Evolutionary conservation across 2,888 invertebrate species (phyloP), one percentile per base, ranked within the genome.

Genomic region (Drosophila mayaguana): DNA sequence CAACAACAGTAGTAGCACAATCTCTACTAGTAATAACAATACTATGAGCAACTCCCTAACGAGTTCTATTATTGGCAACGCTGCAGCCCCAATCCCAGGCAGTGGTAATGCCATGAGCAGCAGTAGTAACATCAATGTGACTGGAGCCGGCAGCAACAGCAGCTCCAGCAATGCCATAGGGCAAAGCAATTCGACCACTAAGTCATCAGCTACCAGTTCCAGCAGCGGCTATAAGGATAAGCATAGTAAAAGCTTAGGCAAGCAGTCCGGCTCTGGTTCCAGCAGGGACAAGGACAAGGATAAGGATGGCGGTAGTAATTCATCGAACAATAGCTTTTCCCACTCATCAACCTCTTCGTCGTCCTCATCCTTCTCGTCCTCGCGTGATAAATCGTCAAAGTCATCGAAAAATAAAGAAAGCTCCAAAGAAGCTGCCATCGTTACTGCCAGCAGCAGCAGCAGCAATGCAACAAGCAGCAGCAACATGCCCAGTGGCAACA

Each of bases 201-300:
- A 75, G 54, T 64, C 78, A 42, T 72, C 78, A 5, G 65, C 81
- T 0, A 70, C 70, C 53, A 77, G 72, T 48, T 71, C 81, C 8
- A 75, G 84, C 66, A 88, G 90, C 59, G 93, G 92, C 71, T 93
- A 93, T 42, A 93, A 93, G 74, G 93, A 93, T 55, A 93, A 93
- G 68, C 93, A 93, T 74, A 91, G 91, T 73, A 93, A 93, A 81
- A 91, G 74, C 78, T 42, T 91, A 5, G 90, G 84, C 75, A 93
- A 93, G 72, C 80, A 90, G 64, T 78, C 77, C 1, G 64, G 76
- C 8, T 92, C 92, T 3, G 90, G 87, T 75, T 91, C 92, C 20
- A 92, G 89, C 74, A 93, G 92, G 75, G 92, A 91, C n/a, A 92
- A 92, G 74, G 93, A 93, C 54, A 71, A 92, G 65, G 79, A 88